These are phyloP conservation scores for Pachliopta kotzebuea DNA, from an alignment of 2,888 invertebrate genomes.

Conservation along the genomic window DNA sequence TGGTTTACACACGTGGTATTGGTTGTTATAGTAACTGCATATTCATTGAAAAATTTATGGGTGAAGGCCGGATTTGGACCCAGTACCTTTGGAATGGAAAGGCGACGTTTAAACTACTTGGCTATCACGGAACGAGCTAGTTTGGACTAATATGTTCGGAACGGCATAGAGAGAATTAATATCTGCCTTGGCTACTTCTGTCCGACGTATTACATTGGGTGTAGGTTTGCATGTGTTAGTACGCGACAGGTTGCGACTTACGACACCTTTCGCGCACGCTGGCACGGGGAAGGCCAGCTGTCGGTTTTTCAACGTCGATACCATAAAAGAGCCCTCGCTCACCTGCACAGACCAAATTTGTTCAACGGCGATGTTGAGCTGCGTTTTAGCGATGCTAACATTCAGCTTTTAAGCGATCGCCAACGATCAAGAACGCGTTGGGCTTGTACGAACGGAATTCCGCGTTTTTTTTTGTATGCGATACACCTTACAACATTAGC, in stretches of 20 bases:
- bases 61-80: no score
- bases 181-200: slow-evolving; percentile 41
- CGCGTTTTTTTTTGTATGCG: not conserved
- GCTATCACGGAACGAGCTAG: slow-evolving; percentile 39
- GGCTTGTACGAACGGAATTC: slow-evolving; percentile 26
- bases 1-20: no score
- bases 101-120: no score
- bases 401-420: no score
- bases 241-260: slow-evolving; percentile 41
- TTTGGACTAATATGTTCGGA: slow-evolving; percentile 33
- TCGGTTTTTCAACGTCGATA: slow-evolving; percentile 48
- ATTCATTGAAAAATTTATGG: no score
- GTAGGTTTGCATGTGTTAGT: slow-evolving; percentile 40
- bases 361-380: slow-evolving; percentile 37
- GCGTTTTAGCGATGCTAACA: slow-evolving; percentile 40
- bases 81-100: no score
- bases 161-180: slow-evolving; percentile 46
- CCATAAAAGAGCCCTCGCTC: slow-evolving; percentile 45
- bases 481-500: no score
- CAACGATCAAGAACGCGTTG: slow-evolving; percentile 24
- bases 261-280: slow-evolving; percentile 53
- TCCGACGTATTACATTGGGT: slow-evolving; percentile 43
- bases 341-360: slow-evolving; percentile 45
- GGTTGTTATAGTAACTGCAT: no score
- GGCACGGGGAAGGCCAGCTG: slow-evolving; percentile 52